Base-by-base conservation (phyloP, 2,113 vertebrate genomes). In the Puma concolor region DNA sequence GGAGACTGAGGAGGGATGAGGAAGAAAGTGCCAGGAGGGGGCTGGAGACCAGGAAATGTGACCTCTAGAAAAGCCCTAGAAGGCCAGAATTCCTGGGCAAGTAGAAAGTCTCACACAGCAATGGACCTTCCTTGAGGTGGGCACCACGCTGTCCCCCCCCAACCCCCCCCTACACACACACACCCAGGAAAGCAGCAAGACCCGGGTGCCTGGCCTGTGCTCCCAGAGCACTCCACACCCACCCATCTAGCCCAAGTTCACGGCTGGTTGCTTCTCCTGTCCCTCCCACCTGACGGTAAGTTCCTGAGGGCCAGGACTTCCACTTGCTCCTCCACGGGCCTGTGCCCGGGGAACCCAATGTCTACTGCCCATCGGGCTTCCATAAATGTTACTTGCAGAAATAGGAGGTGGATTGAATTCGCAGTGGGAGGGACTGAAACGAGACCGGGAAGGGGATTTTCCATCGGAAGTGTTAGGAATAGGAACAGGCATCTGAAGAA, bases 81-180 rank as follows among this genome's bases (percentile, higher is more conserved):
- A 36, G 57, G 54, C 72, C 67, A 64, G 72, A 83, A 77, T 50
- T 67, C 57, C 19, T 2, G 12, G 13, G 25, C 8, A 64, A 7
- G 19, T 0, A 1, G 11, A 72, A 13, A 8, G 44, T 29, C 21
- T 90, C 2, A 0, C 17, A 33, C 6, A 64, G 12, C 8, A 1
- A 19, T 2, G 4, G 84, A 4, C 41, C 4, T 0, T 48, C 15
- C 33, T 7, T 9, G 5, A 52, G 31, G 2, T 10, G 8, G 1
- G 7, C 23, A 25, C 12, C 64, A 5, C 1, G n/a, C 36, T 79
- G 19, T 12, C 31, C 52, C 27, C 14, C 25, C 36, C 4, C 36
- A 7, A 0, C 7, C 7, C 8, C 21, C 10, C 11, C 1, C 7
- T 27, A 1, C 3, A 0, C 6, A 0, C 57, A 60, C 57, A 60